Evolutionary conservation across 2,888 invertebrate species (phyloP), one percentile per base, ranked within the genome.

Genomic region (Helleia helle): DNA sequence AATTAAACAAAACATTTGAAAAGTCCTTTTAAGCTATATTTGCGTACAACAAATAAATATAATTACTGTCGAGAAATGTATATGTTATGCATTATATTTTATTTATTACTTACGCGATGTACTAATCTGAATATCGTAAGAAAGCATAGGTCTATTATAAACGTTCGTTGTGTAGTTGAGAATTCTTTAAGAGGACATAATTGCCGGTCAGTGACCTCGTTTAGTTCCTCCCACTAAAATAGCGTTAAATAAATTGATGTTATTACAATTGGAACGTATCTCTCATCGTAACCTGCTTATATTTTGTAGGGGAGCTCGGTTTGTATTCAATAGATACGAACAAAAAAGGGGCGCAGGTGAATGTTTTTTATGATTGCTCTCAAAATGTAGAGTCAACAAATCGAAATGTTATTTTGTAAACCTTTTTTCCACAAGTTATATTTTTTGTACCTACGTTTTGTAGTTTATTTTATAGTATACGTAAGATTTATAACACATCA

Each of bases 211-310:
- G 56, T 72, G 81, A 79, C 81, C 83, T 66, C 75, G 65, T 72
- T 76, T 65, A 64, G 71, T 73, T 80, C 73, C 79, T 76, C 72
- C 79, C 65, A 81, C 77, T 83, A 79, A 81, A 79, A 80, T 72
- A 80, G 71, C 71, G 69, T 80, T 83, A 80, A 80, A 81, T 81
- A 81, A 83, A 83, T 83, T 83, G 83, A 77, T 74, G 77, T 76
- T 81, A 80, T 77, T 79, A 81, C 80, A 77, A 80, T 75, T 77
- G 77, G 72, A 71, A 71, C 70, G 71, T 66, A 68, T 67, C 68
- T 71, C 62, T 70, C 68, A 56, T 65, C 60, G 71, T 72, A 68
- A 71, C 68, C 64, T 62, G 63, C 60, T 61, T 61, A 64, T 59
- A 60, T 64, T 65, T 62, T 59, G 58, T 63, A 62, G 62, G 65